Conservation (phyloP, 2,797 vertebrate species). For the Darevskia nairensis region DNA sequence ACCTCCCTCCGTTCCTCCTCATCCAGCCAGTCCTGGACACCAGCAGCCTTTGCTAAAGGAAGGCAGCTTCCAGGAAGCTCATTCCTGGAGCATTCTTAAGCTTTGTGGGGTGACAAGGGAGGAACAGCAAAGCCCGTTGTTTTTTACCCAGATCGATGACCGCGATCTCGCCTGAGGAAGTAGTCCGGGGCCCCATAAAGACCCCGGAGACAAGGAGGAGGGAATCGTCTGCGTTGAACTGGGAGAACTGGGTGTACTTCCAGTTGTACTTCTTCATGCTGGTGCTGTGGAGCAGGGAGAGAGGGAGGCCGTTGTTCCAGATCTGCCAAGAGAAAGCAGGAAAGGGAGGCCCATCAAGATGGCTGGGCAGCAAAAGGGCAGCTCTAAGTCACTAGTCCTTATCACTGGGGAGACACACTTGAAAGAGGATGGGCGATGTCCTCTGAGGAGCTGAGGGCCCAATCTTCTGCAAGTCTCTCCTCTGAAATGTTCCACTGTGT, state of each 20-base stretch:
- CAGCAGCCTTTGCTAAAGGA: neutral
- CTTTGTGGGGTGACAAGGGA: neutral
- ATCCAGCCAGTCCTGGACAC: too few relatives aligned
- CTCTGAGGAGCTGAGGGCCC: too few relatives aligned
- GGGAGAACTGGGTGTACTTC: slow-evolving; percentile 99
- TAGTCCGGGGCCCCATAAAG: slow-evolving; percentile 92
- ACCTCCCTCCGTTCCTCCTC: too few relatives aligned
- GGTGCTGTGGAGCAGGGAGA: slow-evolving; percentile 92
- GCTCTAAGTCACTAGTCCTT: too few relatives aligned
- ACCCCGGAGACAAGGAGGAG: slow-evolving; percentile 95
- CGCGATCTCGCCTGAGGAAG: slow-evolving; percentile 94
- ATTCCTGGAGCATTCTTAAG: neutral
- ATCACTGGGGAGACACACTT: too few relatives aligned
- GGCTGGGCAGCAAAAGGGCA: too few relatives aligned
- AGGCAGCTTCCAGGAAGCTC: neutral
- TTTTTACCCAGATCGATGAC: slow-evolving; percentile 94
- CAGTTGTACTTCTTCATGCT: slow-evolving; percentile 97
- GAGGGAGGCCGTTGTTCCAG: slow-evolving; percentile 89
- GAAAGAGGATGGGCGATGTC: too few relatives aligned
- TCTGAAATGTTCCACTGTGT: too few relatives aligned
- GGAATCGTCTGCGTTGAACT: slow-evolving; percentile 95
- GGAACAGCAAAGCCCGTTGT: too few relatives aligned
- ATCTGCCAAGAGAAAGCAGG: slow-evolving; percentile 77
- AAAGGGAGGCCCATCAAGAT: neutral
- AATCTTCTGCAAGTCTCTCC: too few relatives aligned